Evolutionary conservation across 2,797 vertebrate genomes (phyloP).

Genomic region (Antennarius maculatus): DNA sequence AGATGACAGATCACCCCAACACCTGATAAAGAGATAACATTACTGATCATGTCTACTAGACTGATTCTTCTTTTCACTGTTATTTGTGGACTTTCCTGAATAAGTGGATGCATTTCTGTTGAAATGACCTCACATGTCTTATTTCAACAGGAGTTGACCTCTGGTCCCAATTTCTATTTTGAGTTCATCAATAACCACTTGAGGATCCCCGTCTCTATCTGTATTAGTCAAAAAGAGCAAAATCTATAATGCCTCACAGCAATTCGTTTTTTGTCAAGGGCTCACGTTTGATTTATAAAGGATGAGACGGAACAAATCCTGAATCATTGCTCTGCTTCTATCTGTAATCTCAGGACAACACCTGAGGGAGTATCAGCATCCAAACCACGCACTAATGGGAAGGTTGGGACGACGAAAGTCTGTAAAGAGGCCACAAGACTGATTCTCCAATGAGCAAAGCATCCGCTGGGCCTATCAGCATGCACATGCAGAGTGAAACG

Average conservation of each 20-base stretch:
- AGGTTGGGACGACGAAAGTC: slow-evolving; percentile 5
- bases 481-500: not conserved
- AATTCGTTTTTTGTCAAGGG: slow-evolving; percentile 4
- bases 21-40: too few species aligned
- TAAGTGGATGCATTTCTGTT: not conserved
- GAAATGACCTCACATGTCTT: not conserved
- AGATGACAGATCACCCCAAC: too few species aligned
- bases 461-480: not conserved
- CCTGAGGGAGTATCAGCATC: slow-evolving; percentile 10
- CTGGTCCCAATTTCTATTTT: not conserved
- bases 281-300: slow-evolving; percentile 15
- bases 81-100: not conserved
- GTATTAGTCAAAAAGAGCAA: slow-evolving; percentile 13
- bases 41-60: too few species aligned
- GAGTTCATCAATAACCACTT: slow-evolving; percentile 1
- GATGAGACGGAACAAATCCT: slow-evolving; percentile 1
- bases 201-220: not conserved
- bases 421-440: slow-evolving; percentile 8
- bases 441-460: slow-evolving; percentile 5
- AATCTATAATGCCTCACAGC: slow-evolving; percentile 10
- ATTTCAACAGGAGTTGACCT: not conserved
- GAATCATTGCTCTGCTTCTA: slow-evolving; percentile 4
- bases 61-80: not conserved
- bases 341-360: slow-evolving; percentile 15
- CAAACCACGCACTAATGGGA: slow-evolving; percentile 2